Base-by-base conservation (phyloP, 1,140 invertebrate species). In the Philopotamus ludificatus region DNA sequence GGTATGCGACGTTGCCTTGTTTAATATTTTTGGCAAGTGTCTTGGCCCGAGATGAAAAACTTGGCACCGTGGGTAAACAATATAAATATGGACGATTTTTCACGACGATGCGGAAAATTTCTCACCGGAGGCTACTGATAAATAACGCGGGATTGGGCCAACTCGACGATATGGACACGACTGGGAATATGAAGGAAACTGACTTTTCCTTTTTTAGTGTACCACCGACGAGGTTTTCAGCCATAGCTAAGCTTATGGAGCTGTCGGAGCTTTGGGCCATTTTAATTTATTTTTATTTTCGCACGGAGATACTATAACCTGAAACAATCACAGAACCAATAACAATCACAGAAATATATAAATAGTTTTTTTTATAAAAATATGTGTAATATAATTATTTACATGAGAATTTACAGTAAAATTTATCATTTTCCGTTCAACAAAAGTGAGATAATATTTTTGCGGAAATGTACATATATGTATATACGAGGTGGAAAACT, bases 391-490 rank as follows among this genome's bases (percentile, higher is more conserved):
- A n/a, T n/a, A n/a, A n/a, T n/a, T 34, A 25, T 54, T 54, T 54
- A 54, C 28, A 34, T 34, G 26, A 20, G 26, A 57, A 57, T 18
- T 12, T 3, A 25, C 21, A 8, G 18, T 4, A 22, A 57, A 42
- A 21, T 18, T 53, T 57, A 25, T 54, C 25, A 34, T 54, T 54
- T 54, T 26, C 41, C 15, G 51, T 25, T n/a, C n/a, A n/a, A n/a
- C n/a, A n/a, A n/a, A n/a, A n/a, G n/a, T n/a, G n/a, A n/a, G n/a
- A n/a, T n/a, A n/a, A n/a, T n/a, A n/a, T n/a, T n/a, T n/a, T n/a
- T 39, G 54, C 54, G 34, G 42, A 42, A 57, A 57, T 57, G 42
- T 57, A 39, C 39, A 39, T 57, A 28, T 41, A 57, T 57, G 54
- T 57, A 57, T 41, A 57, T 39, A 57, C 23, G 54, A 42, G 54